Percentiles rank a stretch among this genome's conserved stretches.
These are phyloP conservation scores for Drosophila pruinosa DNA, from an alignment of 1,140 invertebrate species.

Conservation along the genomic window DNA sequence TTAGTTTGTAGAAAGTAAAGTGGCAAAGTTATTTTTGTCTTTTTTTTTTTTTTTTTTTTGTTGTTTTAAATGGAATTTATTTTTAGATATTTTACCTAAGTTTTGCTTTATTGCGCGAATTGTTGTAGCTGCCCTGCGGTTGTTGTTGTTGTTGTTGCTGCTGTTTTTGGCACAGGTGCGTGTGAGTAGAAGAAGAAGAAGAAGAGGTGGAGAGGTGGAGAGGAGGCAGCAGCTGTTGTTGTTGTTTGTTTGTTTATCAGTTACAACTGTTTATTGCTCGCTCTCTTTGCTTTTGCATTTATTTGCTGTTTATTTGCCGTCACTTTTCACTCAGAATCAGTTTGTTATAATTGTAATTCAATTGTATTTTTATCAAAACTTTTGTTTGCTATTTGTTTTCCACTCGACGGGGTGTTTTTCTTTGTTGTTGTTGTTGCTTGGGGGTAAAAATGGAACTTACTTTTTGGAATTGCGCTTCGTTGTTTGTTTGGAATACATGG, in stretches of 20 bases:
- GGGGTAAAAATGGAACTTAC: conserved; percentile 62
- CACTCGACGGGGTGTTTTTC: background rate
- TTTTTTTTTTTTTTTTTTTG: conserved; percentile 42
- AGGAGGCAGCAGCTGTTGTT: conserved; percentile 39
- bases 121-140: conserved; percentile 36
- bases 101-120: conserved; percentile 70
- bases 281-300: background rate
- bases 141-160: conserved; percentile 30
- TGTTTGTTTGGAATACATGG: conserved; percentile 83
- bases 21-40: conserved; percentile 48
- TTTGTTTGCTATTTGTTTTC: conserved; percentile 16
- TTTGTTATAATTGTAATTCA: background rate
- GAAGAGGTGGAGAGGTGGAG: conserved; percentile 31
- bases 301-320: background rate
- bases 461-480: conserved; percentile 83
- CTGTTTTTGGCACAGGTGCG: conserved; percentile 44
- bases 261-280: conserved; percentile 27
- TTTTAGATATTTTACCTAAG: conserved; percentile 82
- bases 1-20: conserved; percentile 41
- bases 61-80: conserved; percentile 74
- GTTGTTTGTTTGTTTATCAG: conserved; percentile 48
- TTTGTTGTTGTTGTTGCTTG: conserved; percentile 1
- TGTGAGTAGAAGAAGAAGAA: conserved; percentile 29
- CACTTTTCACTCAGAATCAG: conserved; percentile 27
- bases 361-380: conserved; percentile 8